phyloP scores from a whole-genome alignment of 2,113 vertebrate species.

The Melanostigma gelatinosum region DNA sequence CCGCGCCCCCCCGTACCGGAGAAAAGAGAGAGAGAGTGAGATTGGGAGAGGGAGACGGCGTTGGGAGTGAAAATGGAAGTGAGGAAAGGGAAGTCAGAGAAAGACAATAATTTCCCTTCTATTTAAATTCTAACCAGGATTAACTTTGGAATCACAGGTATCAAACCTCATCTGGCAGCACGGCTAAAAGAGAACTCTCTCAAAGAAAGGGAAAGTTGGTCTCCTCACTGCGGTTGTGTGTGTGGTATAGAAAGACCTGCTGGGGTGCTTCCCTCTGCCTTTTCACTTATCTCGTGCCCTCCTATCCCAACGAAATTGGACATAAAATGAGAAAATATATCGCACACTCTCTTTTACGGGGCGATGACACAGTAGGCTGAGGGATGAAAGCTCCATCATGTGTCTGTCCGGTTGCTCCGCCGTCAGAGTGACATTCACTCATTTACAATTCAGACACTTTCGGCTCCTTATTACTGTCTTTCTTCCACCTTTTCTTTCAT shows the following conservation, averaged over 20 bases:
- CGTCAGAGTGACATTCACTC: slow-evolving; percentile 57
- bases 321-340: slow-evolving; percentile 67
- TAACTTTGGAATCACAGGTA: slow-evolving; percentile 78
- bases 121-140: slow-evolving; percentile 82
- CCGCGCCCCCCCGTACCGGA: slow-evolving; percentile 22
- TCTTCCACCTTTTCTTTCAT: slow-evolving; percentile 67
- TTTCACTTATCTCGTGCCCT: slow-evolving; percentile 71
- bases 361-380: slow-evolving; percentile 57
- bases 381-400: slow-evolving; percentile 76
- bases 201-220: slow-evolving; percentile 69
- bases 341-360: slow-evolving; percentile 51
- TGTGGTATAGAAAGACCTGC: slow-evolving; percentile 42
- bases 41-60: slow-evolving; percentile 48
- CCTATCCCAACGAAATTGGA: slow-evolving; percentile 54
- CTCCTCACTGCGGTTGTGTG: slow-evolving; percentile 28
- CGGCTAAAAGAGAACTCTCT: slow-evolving; percentile 51
- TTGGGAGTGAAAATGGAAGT: slow-evolving; percentile 54
- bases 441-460: slow-evolving; percentile 71
- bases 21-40: slow-evolving; percentile 57
- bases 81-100: slow-evolving; percentile 54
- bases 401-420: slow-evolving; percentile 51
- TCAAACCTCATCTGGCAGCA: slow-evolving; percentile 73
- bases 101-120: slow-evolving; percentile 74
- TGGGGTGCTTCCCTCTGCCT: slow-evolving; percentile 60
- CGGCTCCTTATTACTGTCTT: slow-evolving; percentile 65